These are phyloP conservation scores for Peromyscus nudipes DNA, from an alignment of 2,797 vertebrate genomes.

Conservation along the genomic window DNA sequence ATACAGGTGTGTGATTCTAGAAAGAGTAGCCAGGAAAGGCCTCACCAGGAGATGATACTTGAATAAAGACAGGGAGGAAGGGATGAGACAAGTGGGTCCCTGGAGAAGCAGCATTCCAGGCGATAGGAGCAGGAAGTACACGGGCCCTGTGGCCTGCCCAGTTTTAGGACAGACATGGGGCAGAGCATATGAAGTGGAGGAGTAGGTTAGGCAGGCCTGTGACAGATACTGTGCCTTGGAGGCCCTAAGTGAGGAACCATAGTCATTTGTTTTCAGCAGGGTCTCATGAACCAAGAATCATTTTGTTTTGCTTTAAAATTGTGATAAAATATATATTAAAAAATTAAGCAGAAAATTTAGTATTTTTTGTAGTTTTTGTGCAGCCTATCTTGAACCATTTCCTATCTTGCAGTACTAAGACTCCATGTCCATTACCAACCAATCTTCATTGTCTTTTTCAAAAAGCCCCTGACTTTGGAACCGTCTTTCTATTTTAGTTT, in stretches of 20 bases:
- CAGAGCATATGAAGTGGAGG: background rate
- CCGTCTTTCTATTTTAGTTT: background rate
- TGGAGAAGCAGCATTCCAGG: background rate
- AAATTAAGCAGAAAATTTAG: background rate
- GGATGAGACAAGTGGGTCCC: background rate
- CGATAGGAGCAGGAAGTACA: background rate
- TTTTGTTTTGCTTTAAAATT: slow-evolving; percentile 36
- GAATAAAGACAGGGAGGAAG: background rate
- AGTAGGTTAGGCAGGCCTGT: background rate
- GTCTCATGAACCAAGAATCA: background rate
- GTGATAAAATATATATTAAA: background rate
- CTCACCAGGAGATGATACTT: background rate
- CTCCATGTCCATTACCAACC: background rate
- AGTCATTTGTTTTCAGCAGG: background rate
- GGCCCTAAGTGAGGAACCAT: background rate
- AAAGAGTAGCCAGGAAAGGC: background rate
- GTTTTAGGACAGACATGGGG: background rate
- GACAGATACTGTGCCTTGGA: background rate
- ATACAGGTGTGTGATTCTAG: background rate
- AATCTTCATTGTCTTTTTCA: background rate
- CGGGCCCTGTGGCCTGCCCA: no score
- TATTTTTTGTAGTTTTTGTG: background rate
- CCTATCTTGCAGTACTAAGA: background rate
- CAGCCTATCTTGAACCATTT: background rate
- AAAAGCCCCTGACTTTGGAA: background rate